Conservation (phyloP, 2,113 vertebrate genomes). For the Jacana jacana region DNA sequence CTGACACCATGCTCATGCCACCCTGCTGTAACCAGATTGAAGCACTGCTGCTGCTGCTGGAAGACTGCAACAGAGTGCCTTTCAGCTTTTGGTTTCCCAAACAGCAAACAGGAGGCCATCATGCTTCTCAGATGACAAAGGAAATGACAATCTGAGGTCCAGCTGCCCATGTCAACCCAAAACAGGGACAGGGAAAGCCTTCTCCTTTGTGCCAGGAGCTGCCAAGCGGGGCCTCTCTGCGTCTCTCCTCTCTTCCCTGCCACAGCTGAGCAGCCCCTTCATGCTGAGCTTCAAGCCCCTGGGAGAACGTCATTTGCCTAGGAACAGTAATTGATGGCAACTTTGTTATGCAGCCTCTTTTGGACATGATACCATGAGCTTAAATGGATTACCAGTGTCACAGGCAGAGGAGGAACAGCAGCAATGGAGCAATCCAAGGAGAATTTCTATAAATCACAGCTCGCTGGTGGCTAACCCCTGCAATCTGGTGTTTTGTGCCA, state of each 20-base stretch:
- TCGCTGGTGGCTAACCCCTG: neutral
- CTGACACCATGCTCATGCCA: neutral
- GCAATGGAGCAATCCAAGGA: neutral
- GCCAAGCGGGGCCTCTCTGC: neutral
- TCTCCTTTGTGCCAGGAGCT: neutral
- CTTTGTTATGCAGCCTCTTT: neutral
- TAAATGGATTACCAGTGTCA: neutral
- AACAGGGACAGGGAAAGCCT: neutral
- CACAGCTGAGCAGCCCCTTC: fast-evolving
- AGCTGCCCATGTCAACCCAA: neutral
- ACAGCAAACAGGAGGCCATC: neutral
- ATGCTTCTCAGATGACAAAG: neutral
- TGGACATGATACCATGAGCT: neutral
- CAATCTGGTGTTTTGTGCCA: neutral
- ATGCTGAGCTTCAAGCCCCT: neutral
- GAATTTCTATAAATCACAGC: neutral
- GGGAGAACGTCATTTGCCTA: neutral
- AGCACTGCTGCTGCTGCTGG: neutral
- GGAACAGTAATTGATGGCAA: neutral
- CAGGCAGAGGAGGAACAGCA: neutral
- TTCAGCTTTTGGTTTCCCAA: neutral
- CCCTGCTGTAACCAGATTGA: neutral
- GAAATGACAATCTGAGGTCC: neutral
- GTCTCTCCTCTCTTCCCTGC: neutral
- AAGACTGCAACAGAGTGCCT: neutral